These are phyloP conservation scores for Drosophila kohkoa DNA, from an alignment of 1,140 invertebrate genomes.

Conservation along the genomic window DNA sequence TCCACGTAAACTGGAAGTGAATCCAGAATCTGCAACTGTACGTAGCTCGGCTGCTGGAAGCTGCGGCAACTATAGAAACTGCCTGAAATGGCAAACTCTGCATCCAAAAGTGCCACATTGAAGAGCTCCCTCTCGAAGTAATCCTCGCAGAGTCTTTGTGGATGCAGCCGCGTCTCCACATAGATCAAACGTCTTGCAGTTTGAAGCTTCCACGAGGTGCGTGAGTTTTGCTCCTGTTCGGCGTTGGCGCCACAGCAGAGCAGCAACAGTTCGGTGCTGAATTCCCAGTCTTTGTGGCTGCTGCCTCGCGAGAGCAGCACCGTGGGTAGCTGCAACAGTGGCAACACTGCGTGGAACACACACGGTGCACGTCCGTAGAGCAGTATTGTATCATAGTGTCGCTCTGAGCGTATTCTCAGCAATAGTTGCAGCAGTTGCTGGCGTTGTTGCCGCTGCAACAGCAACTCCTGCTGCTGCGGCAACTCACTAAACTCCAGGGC, in stretches of 20 bases:
- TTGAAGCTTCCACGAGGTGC: slow-evolving; percentile 46
- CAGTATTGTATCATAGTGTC: slow-evolving; percentile 43
- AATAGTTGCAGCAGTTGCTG: slow-evolving; percentile 33
- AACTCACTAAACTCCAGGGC: not conserved
- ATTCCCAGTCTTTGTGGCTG: slow-evolving; percentile 48
- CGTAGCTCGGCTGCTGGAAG: slow-evolving; percentile 39
- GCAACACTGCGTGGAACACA: slow-evolving; percentile 47
- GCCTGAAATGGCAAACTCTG: not conserved
- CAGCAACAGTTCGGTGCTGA: slow-evolving; percentile 39
- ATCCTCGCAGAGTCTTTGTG: slow-evolving; percentile 16
- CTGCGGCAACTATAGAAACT: slow-evolving; percentile 50
- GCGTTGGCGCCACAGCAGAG: slow-evolving; percentile 33
- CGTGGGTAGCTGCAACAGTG: slow-evolving; percentile 13
- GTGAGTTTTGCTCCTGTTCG: slow-evolving; percentile 37
- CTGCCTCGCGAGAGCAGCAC: slow-evolving; percentile 40
- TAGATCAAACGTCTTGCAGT: slow-evolving; percentile 38
- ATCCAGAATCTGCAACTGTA: not conserved
- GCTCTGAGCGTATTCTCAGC: slow-evolving; percentile 31
- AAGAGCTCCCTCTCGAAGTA: slow-evolving; percentile 54
- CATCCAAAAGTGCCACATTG: slow-evolving; percentile 59
- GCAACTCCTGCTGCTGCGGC: not conserved
- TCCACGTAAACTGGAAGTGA: slow-evolving; percentile 36
- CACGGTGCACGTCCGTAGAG: slow-evolving; percentile 50
- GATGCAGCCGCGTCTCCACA: not conserved
- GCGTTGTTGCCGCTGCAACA: not conserved